Conservation (phyloP, 2,797 vertebrate genomes). For the Valencia hispanica region DNA sequence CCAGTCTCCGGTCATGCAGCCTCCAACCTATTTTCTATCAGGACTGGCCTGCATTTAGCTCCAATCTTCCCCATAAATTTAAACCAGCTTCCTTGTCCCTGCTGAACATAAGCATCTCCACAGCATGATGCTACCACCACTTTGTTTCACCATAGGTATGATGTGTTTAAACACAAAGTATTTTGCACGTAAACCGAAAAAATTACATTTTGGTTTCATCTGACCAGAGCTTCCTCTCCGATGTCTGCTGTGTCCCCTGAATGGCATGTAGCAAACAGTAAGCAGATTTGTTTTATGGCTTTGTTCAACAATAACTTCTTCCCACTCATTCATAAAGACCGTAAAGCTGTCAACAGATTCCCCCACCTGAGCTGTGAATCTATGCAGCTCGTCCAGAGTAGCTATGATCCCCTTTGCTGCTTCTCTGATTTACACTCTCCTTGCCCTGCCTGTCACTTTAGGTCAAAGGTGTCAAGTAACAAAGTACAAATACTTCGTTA, state of each 20-base stretch:
- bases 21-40: neutral
- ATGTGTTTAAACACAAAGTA: neutral
- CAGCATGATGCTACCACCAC: neutral
- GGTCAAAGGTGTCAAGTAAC: neutral
- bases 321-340: no score
- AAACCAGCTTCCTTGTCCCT: neutral
- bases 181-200: neutral
- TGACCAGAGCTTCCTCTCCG: neutral
- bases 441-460: neutral
- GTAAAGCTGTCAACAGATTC: neutral
- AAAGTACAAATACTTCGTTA: no score
- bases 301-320: neutral
- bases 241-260: neutral
- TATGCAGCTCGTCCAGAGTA: neutral
- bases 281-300: neutral
- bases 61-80: neutral
- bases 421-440: neutral
- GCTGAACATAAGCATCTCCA: neutral
- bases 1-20: neutral
- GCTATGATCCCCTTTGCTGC: neutral
- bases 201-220: neutral
- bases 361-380: neutral
- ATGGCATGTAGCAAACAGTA: neutral
- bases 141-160: neutral
- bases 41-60: neutral